These are phyloP conservation scores for Eupleurogrammus muticus DNA, from an alignment of 2,797 vertebrate genomes.

Conservation along the genomic window DNA sequence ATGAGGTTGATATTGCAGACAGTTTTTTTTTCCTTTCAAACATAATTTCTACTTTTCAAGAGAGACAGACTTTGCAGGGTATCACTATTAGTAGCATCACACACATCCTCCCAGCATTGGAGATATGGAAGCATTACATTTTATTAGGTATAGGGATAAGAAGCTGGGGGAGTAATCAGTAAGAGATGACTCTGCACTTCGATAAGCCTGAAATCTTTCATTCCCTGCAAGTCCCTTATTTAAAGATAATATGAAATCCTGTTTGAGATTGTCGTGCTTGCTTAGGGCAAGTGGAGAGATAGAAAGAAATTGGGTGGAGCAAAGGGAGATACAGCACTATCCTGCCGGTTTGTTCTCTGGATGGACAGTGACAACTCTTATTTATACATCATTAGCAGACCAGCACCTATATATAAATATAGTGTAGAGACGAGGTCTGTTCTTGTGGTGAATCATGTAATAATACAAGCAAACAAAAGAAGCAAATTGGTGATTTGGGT, in stretches of 20 bases:
- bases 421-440: background rate
- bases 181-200: slow-evolving; percentile 7
- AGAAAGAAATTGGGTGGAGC: background rate
- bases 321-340: background rate
- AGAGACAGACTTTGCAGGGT: background rate
- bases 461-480: background rate
- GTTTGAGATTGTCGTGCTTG: slow-evolving; percentile 5
- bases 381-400: background rate
- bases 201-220: slow-evolving; percentile 5
- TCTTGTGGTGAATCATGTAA: background rate
- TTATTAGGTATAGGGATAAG: slow-evolving; percentile 9
- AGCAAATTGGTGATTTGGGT: background rate
- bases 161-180: background rate
- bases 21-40: slow-evolving; percentile 24
- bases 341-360: background rate
- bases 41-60: slow-evolving; percentile 12
- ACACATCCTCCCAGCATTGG: background rate
- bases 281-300: background rate
- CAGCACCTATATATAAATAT: background rate
- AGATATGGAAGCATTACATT: slow-evolving; percentile 8
- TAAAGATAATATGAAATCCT: slow-evolving; percentile 13
- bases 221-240: slow-evolving; percentile 17
- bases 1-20: slow-evolving; percentile 10
- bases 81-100: background rate
- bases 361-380: background rate